Conservation (phyloP, 2,888 invertebrate species). For the Molorchus minor region DNA sequence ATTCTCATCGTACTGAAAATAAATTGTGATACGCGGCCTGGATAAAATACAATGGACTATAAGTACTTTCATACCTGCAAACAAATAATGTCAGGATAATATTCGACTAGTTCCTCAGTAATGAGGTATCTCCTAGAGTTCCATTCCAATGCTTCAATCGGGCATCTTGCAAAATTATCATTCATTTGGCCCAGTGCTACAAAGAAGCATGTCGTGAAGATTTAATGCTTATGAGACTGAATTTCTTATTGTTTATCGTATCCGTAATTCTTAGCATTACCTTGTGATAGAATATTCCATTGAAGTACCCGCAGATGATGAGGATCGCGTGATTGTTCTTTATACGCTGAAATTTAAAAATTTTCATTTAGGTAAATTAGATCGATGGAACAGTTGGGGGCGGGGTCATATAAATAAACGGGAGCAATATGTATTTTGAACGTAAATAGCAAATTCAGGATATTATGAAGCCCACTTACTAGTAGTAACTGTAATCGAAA, state of each 20-base stretch:
- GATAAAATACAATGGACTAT: too few relatives aligned
- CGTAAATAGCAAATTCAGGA: too few relatives aligned
- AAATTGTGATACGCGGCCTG: too few relatives aligned
- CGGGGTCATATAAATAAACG: too few relatives aligned
- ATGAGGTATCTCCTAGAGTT: constrained; percentile 72
- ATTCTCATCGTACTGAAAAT: too few relatives aligned
- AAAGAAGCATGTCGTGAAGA: constrained; percentile 43
- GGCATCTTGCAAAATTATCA: constrained; percentile 77
- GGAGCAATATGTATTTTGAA: too few relatives aligned
- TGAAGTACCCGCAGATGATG: constrained; percentile 70
- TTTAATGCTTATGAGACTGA: not conserved
- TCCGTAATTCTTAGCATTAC: constrained; percentile 59
- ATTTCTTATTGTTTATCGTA: constrained; percentile 2
- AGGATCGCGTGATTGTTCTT: constrained; percentile 60
- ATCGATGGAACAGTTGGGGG: too few relatives aligned
- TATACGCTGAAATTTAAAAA: constrained; percentile 60
- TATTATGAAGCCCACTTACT: too few relatives aligned
- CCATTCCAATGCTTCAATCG: constrained; percentile 76
- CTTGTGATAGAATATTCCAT: constrained; percentile 78
- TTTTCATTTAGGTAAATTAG: too few relatives aligned
- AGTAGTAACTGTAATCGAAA: too few relatives aligned
- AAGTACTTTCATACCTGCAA: constrained; percentile 71
- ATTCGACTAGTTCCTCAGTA: constrained; percentile 75
- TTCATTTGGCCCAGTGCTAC: constrained; percentile 75
- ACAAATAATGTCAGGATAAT: constrained; percentile 76